These are phyloP conservation scores for Gallirallus australis DNA, from an alignment of 2,797 vertebrate species.

Conservation along the genomic window DNA sequence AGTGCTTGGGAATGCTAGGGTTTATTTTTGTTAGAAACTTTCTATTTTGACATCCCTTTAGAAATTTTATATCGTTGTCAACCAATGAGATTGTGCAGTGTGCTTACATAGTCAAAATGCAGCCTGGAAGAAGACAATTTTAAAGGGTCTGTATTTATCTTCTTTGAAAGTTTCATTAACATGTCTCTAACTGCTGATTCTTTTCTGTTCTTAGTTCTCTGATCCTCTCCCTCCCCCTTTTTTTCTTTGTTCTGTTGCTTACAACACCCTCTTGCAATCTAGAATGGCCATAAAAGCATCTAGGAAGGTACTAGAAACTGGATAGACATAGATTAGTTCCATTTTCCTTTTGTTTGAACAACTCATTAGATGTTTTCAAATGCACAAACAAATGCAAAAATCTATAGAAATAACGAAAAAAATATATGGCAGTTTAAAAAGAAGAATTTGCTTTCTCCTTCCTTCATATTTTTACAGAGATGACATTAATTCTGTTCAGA, in stretches of 20 bases:
- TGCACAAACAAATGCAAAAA: not conserved
- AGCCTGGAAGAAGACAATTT: not conserved
- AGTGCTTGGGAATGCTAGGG: not conserved
- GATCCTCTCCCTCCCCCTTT: not conserved
- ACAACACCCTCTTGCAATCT: not conserved
- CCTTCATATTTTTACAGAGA: not conserved
- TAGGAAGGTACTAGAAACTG: not conserved
- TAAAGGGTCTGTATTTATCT: not conserved
- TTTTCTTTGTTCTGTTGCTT: not conserved
- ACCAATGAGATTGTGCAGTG: not conserved
- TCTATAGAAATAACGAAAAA: not conserved
- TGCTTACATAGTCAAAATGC: not conserved
- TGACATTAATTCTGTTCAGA: not conserved
- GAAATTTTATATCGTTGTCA: not conserved
- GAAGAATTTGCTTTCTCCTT: not conserved
- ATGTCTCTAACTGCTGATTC: not conserved
- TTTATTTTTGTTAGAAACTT: slow-evolving; percentile 39
- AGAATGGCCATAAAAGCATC: not conserved
- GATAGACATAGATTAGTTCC: not conserved
- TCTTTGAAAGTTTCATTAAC: not conserved
- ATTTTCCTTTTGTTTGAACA: not conserved
- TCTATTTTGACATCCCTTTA: slow-evolving; percentile 11
- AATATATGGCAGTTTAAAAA: not conserved
- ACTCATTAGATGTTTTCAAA: not conserved
- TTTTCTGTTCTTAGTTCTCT: not conserved